A percentile compares a stretch with the other conserved stretches of the same genome.
These are phyloP conservation scores for Helostoma temminkii DNA, from an alignment of 2,797 vertebrate species.

Conservation along the genomic window DNA sequence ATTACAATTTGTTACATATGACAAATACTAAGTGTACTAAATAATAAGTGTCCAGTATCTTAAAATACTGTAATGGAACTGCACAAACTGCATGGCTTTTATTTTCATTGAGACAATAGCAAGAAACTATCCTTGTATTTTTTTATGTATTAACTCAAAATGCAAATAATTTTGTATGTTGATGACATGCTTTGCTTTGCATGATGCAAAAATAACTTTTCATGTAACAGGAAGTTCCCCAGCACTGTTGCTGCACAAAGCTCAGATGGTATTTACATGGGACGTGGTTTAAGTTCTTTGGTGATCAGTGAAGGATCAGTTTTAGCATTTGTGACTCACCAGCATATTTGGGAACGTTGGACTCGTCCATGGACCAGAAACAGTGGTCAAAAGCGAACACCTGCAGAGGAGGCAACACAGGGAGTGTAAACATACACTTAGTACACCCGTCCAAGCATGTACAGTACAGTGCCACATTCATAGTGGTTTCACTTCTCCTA, in stretches of 20 bases:
- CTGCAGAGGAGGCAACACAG: constrained; percentile 79
- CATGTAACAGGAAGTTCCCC: constrained; percentile 27
- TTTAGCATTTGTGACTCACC: constrained; percentile 84
- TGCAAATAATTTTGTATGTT: constrained; percentile 26
- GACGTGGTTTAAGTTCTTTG: constrained; percentile 33
- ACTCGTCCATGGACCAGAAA: constrained; percentile 99
- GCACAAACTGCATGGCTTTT: neutral
- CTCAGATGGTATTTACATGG: constrained; percentile 34
- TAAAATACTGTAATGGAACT: neutral
- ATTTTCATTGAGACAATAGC: constrained; percentile 6
- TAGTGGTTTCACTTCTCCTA: constrained; percentile 15
- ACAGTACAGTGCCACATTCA: constrained; percentile 28
- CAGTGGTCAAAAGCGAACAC: constrained; percentile 99
- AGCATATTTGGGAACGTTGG: constrained; percentile 95
- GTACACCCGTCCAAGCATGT: constrained; percentile 64
- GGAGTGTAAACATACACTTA: constrained; percentile 42
- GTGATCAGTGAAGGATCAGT: constrained; percentile 22
- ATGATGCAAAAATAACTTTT: constrained; percentile 52
- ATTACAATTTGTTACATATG: neutral
- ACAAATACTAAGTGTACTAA: too few species aligned
- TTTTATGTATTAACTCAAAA: constrained; percentile 39
- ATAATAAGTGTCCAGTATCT: neutral
- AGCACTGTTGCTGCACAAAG: constrained; percentile 19
- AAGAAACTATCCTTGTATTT: neutral
- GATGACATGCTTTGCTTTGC: constrained; percentile 37